phyloP scores from a whole-genome alignment of 2,888 invertebrate genomes.

The Amorpha juglandis region DNA sequence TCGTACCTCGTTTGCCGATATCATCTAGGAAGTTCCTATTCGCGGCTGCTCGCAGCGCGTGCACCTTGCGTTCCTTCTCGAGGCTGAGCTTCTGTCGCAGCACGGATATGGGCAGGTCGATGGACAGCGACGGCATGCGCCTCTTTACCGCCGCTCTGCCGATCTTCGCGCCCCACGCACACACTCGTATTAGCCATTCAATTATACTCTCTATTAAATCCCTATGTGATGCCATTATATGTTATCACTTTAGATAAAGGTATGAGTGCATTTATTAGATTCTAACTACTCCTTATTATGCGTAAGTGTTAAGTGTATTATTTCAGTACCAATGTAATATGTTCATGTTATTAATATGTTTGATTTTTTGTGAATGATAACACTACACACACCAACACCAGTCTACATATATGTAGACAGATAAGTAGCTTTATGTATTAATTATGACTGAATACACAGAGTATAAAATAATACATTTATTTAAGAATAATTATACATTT shows the following conservation, averaged over 20 bases:
- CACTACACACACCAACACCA: too few species aligned
- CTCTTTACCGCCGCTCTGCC: constrained; percentile 80
- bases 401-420: too few species aligned
- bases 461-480: constrained; percentile 10
- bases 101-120: constrained; percentile 93
- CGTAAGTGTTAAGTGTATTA: neutral
- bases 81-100: constrained; percentile 90
- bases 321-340: neutral
- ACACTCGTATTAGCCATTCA: constrained; percentile 42
- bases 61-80: constrained; percentile 90
- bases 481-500: constrained; percentile 4
- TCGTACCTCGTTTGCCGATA: constrained; percentile 88
- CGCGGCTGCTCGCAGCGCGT: constrained; percentile 81
- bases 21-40: constrained; percentile 90
- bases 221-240: neutral
- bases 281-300: neutral
- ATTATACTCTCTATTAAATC: neutral
- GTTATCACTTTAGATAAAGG: neutral
- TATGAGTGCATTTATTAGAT: neutral
- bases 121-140: constrained; percentile 89
- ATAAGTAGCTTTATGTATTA: neutral
- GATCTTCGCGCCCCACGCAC: constrained; percentile 55
- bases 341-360: neutral
- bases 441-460: neutral
- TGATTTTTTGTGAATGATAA: too few species aligned